Evolutionary conservation across 1,140 invertebrate species (phyloP), one percentile per base, ranked within the genome.

Genomic region (Alviniconcha marisindica): DNA sequence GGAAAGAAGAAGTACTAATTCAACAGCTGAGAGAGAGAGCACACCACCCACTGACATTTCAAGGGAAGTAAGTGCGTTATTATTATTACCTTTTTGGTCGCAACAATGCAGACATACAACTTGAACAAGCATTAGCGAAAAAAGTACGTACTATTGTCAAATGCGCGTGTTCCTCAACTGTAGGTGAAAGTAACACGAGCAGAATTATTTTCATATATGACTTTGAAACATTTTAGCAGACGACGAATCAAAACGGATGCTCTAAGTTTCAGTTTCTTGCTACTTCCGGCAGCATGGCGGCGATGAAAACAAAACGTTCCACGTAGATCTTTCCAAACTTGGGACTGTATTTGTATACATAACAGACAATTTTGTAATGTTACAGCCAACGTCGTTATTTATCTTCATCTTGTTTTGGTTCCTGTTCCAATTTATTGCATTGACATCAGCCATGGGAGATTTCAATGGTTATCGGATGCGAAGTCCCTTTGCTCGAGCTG

Each of bases 401-500:
- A 15, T 77, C 24, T 54, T 12, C 15, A 54, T 10, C 28, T 24
- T 15, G 10, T 2, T 31, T 36, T 3, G 14, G 31, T 15, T 33
- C 7, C 74, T 38, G 31, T 31, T 54, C 14, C 44, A 42, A 51
- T 10, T 36, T 28, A 31, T 77, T 2, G 31, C 33, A 10, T 77
- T 33, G 0, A 36, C 21, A 21, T 33, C 36, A 33, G 51, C 48
- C 10, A 78, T 78, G 77, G 77, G 77, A 2, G 77, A 78, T 1
- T 54, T 78, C 28, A 28, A 40, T 21, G 78, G 78, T 12, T 66
- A 66, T 44, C 60, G 60, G 7, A n/a, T 40, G 21, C 21, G 82
- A 14, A 83, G 54, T 36, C 82, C 82, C 0, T 38, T 83, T 36
- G 82, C 82, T 1, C 51, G 85, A 31, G 71, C 85, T 28, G 82